These are phyloP conservation scores for Hormaphis cornu DNA, from an alignment of 1,140 invertebrate species.

Conservation along the genomic window DNA sequence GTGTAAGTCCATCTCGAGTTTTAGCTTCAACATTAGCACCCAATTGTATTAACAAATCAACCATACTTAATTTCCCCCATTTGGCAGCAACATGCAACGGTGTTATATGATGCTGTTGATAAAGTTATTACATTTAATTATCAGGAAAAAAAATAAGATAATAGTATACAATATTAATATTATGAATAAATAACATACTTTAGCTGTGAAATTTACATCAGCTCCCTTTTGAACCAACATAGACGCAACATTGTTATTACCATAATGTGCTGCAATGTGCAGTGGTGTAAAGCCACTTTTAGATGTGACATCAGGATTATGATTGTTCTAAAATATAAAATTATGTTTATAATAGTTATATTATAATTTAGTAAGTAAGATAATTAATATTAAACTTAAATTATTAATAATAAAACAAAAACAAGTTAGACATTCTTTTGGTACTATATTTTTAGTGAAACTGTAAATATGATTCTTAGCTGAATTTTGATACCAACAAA, in stretches of 20 bases:
- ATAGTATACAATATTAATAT: conserved; percentile 26
- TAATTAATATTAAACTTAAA: too few species aligned
- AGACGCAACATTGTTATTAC: conserved; percentile 88
- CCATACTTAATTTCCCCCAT: conserved; percentile 93
- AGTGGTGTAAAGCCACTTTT: conserved; percentile 97
- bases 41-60: conserved; percentile 68
- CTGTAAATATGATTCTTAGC: too few species aligned
- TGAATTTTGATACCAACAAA: too few species aligned
- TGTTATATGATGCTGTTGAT: conserved; percentile 69
- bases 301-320: conserved; percentile 89
- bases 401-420: too few species aligned
- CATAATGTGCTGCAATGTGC: conserved; percentile 97
- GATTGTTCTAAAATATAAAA: conserved; percentile 61
- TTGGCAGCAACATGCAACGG: conserved; percentile 91
- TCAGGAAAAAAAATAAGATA: not conserved
- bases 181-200: conserved; percentile 49
- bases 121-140: conserved; percentile 23
- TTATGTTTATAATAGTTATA: not conserved
- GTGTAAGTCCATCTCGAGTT: conserved; percentile 89
- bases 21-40: conserved; percentile 88
- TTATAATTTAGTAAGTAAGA: not conserved
- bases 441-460: too few species aligned
- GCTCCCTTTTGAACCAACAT: conserved; percentile 84
- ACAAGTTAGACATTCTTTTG: too few species aligned
- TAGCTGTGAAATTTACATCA: conserved; percentile 92